These are phyloP conservation scores for Agapetus fuscipes DNA, from an alignment of 2,888 invertebrate genomes.

Conservation along the genomic window DNA sequence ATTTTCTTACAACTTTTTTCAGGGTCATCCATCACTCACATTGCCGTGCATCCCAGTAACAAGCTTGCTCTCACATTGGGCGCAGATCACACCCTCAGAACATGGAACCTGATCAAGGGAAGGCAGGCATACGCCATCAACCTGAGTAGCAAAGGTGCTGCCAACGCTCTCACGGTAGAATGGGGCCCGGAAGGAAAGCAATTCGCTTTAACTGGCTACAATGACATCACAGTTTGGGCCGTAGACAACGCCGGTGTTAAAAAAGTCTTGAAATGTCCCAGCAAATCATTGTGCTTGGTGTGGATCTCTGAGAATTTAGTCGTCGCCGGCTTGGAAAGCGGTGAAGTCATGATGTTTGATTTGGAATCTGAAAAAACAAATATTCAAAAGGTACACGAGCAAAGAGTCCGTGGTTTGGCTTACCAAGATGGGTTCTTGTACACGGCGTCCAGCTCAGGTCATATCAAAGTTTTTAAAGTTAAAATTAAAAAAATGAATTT, in stretches of 20 bases:
- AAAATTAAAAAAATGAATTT: slow-evolving; percentile 28
- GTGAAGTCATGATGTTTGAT: slow-evolving; percentile 52
- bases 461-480: slow-evolving; percentile 62
- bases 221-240: slow-evolving; percentile 69
- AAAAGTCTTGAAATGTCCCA: slow-evolving; percentile 54
- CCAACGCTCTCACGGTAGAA: slow-evolving; percentile 40
- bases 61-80: slow-evolving; percentile 83
- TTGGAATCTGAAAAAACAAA: slow-evolving; percentile 41
- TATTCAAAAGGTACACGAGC: slow-evolving; percentile 47
- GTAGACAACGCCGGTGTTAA: slow-evolving; percentile 67
- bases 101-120: slow-evolving; percentile 93
- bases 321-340: slow-evolving; percentile 66
- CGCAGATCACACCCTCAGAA: slow-evolving; percentile 70
- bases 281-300: slow-evolving; percentile 58
- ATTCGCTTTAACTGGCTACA: slow-evolving; percentile 66
- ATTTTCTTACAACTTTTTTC: no score
- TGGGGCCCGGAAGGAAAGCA: slow-evolving; percentile 72
- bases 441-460: slow-evolving; percentile 70
- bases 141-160: slow-evolving; percentile 56
- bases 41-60: slow-evolving; percentile 82
- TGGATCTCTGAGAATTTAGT: slow-evolving; percentile 58
- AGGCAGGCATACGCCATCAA: slow-evolving; percentile 85
- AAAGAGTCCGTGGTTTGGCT: slow-evolving; percentile 59
- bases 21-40: slow-evolving; percentile 57
- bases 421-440: slow-evolving; percentile 48